Percentiles rank a stretch among this genome's conserved stretches.
Conservation (phyloP, 2,113 vertebrate species). For the Clupea harengus region DNA sequence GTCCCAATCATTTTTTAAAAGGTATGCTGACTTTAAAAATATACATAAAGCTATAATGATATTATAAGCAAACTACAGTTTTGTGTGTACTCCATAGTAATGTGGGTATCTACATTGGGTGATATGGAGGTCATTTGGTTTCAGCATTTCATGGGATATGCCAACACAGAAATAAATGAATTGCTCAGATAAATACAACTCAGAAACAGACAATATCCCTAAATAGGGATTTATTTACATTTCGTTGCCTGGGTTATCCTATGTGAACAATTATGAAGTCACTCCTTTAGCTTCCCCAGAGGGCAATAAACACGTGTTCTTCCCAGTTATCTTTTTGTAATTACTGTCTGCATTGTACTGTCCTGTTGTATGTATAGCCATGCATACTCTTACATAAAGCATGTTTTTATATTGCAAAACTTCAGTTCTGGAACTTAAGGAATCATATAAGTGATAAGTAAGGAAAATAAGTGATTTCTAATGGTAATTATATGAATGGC, state of each 20-base stretch:
- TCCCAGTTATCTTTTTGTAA: background rate
- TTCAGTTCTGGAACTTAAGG: background rate
- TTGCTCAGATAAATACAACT: background rate
- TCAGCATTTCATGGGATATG: background rate
- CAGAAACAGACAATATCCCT: background rate
- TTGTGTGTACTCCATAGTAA: background rate
- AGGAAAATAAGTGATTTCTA: too few relatives aligned
- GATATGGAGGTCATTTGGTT: too few relatives aligned
- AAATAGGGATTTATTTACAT: background rate
- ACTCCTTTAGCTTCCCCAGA: background rate
- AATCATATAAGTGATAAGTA: background rate
- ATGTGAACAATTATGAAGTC: background rate
- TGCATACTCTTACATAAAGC: too few relatives aligned
- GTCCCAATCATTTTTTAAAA: background rate
- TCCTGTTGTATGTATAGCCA: too few relatives aligned
- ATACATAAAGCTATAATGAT: background rate
- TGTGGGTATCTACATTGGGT: background rate
- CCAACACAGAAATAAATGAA: background rate
- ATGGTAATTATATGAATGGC: too few relatives aligned
- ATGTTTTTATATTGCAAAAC: too few relatives aligned
- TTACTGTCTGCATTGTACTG: background rate
- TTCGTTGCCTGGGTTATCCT: background rate
- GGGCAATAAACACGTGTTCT: too few relatives aligned
- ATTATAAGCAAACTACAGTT: background rate
- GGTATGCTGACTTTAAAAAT: background rate